Evolutionary conservation across 2,888 invertebrate species (phyloP).

Genomic region (Malthinus flaveolus): DNA sequence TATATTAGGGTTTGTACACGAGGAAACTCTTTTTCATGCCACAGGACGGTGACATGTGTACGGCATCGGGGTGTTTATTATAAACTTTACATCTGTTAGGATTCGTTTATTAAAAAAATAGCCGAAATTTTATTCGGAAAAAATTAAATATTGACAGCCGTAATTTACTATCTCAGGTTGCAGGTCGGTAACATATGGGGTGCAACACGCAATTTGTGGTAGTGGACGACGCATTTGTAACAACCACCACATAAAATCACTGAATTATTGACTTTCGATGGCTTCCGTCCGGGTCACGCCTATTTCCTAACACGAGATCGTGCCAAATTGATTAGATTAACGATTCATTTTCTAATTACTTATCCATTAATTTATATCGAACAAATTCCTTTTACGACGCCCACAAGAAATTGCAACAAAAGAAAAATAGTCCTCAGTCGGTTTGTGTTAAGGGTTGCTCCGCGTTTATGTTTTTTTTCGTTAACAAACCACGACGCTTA

Average conservation of each 20-base stretch:
- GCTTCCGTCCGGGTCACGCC: slow-evolving; percentile 53
- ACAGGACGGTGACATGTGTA: slow-evolving; percentile 13
- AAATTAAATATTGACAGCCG: slow-evolving; percentile 35
- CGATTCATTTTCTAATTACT: slow-evolving; percentile 26
- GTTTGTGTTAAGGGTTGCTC: too few species aligned
- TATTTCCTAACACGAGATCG: slow-evolving; percentile 43
- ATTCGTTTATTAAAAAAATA: slow-evolving; percentile 10
- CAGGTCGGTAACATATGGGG: slow-evolving; percentile 45
- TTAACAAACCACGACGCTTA: too few species aligned
- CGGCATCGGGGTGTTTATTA: slow-evolving; percentile 3
- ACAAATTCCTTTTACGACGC: too few species aligned
- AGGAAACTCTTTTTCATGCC: slow-evolving; percentile 22
- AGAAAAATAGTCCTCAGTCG: too few species aligned
- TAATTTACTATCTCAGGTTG: slow-evolving; percentile 42
- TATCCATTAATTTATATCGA: slow-evolving; percentile 11
- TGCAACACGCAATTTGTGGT: slow-evolving; percentile 44
- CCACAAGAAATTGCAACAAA: too few species aligned
- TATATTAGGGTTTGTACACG: slow-evolving; percentile 13
- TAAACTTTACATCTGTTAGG: slow-evolving; percentile 14
- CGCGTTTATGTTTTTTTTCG: too few species aligned
- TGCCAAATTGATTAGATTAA: slow-evolving; percentile 28
- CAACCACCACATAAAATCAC: slow-evolving; percentile 42
- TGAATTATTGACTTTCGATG: slow-evolving; percentile 53
- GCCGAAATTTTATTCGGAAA: slow-evolving; percentile 11
- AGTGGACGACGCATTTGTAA: slow-evolving; percentile 35